phyloP scores from a whole-genome alignment of 2,888 invertebrate genomes.

The Nyleta sp. region DNA sequence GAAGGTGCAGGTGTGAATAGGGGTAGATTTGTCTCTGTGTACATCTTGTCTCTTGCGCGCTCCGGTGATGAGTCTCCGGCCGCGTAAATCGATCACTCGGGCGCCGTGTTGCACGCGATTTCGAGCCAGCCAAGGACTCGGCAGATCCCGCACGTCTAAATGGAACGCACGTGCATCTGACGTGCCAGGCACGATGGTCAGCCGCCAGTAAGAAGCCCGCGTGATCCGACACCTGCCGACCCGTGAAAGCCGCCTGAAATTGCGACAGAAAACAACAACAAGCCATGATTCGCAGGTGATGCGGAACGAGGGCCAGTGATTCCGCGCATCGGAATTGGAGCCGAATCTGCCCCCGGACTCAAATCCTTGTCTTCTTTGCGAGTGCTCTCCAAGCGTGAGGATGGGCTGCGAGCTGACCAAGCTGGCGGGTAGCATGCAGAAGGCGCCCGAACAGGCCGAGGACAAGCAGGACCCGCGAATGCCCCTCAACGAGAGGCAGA shows the following conservation, averaged over 20 bases:
- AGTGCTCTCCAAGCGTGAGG: no score
- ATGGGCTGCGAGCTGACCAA: constrained; percentile 93
- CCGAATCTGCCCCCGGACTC: no score
- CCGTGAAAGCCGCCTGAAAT: no score
- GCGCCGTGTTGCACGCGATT: constrained; percentile 56
- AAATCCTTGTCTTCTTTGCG: no score
- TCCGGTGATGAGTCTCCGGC: constrained; percentile 53
- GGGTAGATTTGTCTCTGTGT: constrained; percentile 36
- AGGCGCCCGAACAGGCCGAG: constrained; percentile 39
- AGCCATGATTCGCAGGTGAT: constrained; percentile 40
- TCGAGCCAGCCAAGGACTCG: constrained; percentile 42
- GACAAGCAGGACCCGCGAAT: constrained; percentile 80
- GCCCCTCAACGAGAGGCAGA: constrained; percentile 91
- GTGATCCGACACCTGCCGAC: no score
- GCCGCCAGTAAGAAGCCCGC: not conserved
- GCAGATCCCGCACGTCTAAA: constrained; percentile 14
- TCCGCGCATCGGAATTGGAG: no score
- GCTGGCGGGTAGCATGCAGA: constrained; percentile 84
- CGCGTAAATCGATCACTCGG: constrained; percentile 66
- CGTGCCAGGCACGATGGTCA: constrained; percentile 2
- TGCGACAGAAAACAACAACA: no score
- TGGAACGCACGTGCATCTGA: constrained; percentile 53
- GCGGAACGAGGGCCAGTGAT: constrained; percentile 30
- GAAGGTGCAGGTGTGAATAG: constrained; percentile 57
- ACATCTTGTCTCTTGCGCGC: constrained; percentile 47